Conservation (phyloP, 2,113 vertebrate genomes). For the Microtus ochrogaster region DNA sequence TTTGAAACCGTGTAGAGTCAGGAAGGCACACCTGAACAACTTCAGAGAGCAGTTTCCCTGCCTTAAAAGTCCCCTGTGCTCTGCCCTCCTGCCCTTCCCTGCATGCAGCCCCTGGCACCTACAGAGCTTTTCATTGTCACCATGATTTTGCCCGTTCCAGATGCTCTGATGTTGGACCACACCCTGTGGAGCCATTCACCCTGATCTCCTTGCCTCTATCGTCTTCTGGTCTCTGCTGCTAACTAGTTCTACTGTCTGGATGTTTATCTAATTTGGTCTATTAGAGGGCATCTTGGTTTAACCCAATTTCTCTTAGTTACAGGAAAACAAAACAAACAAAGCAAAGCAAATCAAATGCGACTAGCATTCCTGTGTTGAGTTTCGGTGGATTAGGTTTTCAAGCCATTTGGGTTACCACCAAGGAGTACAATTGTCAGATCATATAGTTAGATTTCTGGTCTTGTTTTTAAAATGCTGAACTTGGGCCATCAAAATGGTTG, state of each 20-base stretch:
- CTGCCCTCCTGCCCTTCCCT: neutral
- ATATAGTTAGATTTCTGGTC: neutral
- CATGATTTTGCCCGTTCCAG: neutral
- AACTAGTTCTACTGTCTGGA: neutral
- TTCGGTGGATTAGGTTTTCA: neutral
- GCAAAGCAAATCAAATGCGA: neutral
- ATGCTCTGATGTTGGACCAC: neutral
- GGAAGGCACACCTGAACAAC: neutral
- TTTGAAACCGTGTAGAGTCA: neutral
- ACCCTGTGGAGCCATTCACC: neutral
- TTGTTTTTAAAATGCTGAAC: neutral
- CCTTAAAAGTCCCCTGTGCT: neutral
- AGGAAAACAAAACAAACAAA: neutral
- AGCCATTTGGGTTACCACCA: neutral
- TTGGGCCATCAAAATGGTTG: neutral
- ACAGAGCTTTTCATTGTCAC: neutral
- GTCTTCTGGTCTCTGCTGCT: neutral
- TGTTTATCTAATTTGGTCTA: neutral
- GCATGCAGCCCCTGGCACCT: neutral
- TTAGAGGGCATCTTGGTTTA: neutral
- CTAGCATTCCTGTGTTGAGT: neutral
- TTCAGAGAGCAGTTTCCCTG: neutral
- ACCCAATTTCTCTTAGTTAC: neutral
- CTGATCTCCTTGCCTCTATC: neutral
- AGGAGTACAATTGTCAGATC: neutral